A percentile compares a stretch with the other conserved stretches of the same genome.
Conservation (phyloP, 2,113 vertebrate species). For the Spea multiplicata region DNA sequence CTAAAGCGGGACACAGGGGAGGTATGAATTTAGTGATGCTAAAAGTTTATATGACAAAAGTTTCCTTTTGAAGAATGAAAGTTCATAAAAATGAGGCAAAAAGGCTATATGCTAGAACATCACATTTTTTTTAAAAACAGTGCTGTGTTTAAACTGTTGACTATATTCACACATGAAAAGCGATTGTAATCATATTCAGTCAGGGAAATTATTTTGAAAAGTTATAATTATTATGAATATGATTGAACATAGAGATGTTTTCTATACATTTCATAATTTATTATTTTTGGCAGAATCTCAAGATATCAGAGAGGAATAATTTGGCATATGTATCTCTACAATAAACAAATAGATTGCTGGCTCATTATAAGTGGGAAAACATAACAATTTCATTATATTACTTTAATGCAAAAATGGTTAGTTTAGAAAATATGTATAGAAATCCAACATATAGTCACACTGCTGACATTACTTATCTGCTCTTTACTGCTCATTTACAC, state of each 20-base stretch:
- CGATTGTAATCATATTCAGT: conserved; percentile 9
- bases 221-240: conserved; percentile 1
- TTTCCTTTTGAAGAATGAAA: too few species aligned
- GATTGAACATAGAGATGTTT: conserved; percentile 12
- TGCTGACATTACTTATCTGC: background rate
- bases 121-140: too few species aligned
- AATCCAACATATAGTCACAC: background rate
- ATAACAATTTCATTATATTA: conserved; percentile 17
- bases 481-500: background rate
- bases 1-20: too few species aligned
- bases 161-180: background rate
- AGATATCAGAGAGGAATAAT: conserved; percentile 19
- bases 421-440: background rate
- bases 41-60: too few species aligned
- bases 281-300: conserved; percentile 18
- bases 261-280: conserved; percentile 32
- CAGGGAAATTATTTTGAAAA: conserved; percentile 11
- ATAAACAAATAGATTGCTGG: conserved; percentile 10
- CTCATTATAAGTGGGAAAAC: conserved; percentile 7
- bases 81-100: too few species aligned
- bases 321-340: conserved; percentile 7
- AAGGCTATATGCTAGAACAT: too few species aligned
- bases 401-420: conserved; percentile 21
- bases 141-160: too few species aligned
- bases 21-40: too few species aligned